Evolutionary conservation across 2,888 invertebrate genomes (phyloP), one percentile per base, ranked within the genome.

Genomic region (Epinotia bilunana): DNA sequence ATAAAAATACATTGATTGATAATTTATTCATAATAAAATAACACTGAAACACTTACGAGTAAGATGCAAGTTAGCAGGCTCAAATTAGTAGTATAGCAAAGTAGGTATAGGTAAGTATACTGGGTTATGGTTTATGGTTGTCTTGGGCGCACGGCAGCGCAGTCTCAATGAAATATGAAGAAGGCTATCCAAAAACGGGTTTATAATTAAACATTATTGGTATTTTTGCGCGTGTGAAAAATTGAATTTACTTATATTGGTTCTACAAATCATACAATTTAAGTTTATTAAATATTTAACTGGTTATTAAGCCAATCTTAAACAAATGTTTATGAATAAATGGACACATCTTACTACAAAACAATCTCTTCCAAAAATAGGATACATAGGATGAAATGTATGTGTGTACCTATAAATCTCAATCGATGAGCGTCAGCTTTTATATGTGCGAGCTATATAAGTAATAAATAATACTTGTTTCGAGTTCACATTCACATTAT

Each of bases 1-100:
- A 84, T 81, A 83, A 83, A 84, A 84, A 83, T 85, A 84, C 79
- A 82, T 80, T 78, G 79, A 78, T 80, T 79, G 79, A 78, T 79
- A 69, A 53, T 76, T 65, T 53, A 69, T 70, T 70, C 65, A 60
- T 64, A 61, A 64, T 49, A 72, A 76, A 61, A 64, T 49, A 72
- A 76, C 49, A 64, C 65, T 67, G 12, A 67, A 73, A 67, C 67
- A 49, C 49, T 67, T 63, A 57, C 33, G 16, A 57, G 43, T 46
- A 43, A 46, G 11, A 55, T 12, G 72, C 28, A n/a, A 46, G 55
- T 58, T 28, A 46, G 57, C 46, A 46, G 28, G 13, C 55, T 23
- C 12, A 43, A n/a, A 7, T 20, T 20, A n/a, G 61, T 28, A n/a
- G n/a, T n/a, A n/a, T n/a, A n/a, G n/a, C n/a, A n/a, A n/a, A n/a